Percentiles rank a stretch among this genome's conserved stretches.
Evolutionary conservation across 2,888 invertebrate species (phyloP).

Genomic region (Eilema depressum): DNA sequence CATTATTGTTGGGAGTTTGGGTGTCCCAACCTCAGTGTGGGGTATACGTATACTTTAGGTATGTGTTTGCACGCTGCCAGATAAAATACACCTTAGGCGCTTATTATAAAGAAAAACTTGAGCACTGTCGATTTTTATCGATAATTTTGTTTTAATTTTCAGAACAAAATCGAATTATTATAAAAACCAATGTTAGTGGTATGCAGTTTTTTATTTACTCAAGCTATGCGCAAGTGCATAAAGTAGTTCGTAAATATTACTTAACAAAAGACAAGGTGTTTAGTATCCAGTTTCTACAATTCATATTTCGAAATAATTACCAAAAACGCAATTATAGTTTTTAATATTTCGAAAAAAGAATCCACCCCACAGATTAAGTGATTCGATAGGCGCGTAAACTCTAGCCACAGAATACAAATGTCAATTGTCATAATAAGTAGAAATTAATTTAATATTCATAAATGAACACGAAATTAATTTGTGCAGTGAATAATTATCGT

Average conservation of each 20-base stretch:
- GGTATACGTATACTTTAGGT: too few species aligned
- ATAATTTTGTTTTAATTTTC: not conserved
- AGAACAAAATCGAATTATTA: too few species aligned
- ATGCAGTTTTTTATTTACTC: too few species aligned
- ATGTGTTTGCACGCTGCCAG: too few species aligned
- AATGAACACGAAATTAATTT: slow-evolving; percentile 9
- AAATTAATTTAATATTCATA: slow-evolving; percentile 5
- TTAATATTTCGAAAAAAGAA: slow-evolving; percentile 12
- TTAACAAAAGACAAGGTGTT: not conserved
- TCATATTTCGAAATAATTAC: not conserved
- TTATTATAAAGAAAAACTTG: too few species aligned
- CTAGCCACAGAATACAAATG: slow-evolving; percentile 31
- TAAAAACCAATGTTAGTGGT: too few species aligned
- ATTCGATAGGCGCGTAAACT: not conserved
- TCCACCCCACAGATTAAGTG: not conserved
- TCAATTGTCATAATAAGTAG: slow-evolving; percentile 35
- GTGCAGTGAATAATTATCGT: not conserved
- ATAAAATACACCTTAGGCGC: not conserved
- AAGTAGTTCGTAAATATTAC: not conserved
- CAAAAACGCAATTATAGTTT: not conserved
- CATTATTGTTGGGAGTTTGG: too few species aligned
- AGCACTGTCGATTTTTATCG: not conserved
- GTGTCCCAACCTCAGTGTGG: too few species aligned
- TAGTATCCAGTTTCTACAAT: not conserved
- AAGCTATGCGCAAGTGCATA: too few species aligned